Conservation (phyloP, 2,888 invertebrate genomes). For the Carabus problematicus region DNA sequence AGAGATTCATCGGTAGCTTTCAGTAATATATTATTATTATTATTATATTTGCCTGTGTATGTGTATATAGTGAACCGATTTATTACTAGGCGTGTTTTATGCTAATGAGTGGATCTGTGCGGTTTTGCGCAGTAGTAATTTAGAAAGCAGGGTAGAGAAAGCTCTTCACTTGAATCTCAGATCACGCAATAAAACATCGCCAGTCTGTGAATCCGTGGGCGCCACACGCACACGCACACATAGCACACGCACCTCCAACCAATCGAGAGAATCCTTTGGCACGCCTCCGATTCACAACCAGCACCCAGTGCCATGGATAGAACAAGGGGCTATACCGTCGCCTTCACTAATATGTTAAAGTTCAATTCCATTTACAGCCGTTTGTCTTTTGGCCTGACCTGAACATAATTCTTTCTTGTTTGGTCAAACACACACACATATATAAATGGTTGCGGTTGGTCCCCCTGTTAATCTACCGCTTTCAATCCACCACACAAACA, state of each 20-base stretch:
- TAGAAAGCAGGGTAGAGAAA: slow-evolving; percentile 42
- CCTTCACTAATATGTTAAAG: slow-evolving; percentile 42
- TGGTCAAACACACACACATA: background rate
- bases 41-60: slow-evolving; percentile 18
- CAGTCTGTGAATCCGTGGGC: background rate
- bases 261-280: background rate
- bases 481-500: too few relatives aligned
- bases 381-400: slow-evolving; percentile 38
- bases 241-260: slow-evolving; percentile 19
- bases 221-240: background rate
- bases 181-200: slow-evolving; percentile 53
- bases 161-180: slow-evolving; percentile 50
- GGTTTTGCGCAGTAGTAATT: slow-evolving; percentile 52
- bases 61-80: slow-evolving; percentile 38
- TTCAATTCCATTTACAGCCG: slow-evolving; percentile 43
- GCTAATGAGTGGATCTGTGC: slow-evolving; percentile 53
- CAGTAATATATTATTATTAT: slow-evolving; percentile 38
- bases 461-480: too few relatives aligned
- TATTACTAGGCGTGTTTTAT: slow-evolving; percentile 49
- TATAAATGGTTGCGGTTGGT: too few relatives aligned
- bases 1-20: too few relatives aligned
- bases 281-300: too few relatives aligned
- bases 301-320: background rate
- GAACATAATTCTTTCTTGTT: slow-evolving; percentile 42
- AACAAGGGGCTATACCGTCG: slow-evolving; percentile 11